These are phyloP conservation scores for Varecia variegata DNA, from an alignment of 2,797 vertebrate species.

Conservation along the genomic window DNA sequence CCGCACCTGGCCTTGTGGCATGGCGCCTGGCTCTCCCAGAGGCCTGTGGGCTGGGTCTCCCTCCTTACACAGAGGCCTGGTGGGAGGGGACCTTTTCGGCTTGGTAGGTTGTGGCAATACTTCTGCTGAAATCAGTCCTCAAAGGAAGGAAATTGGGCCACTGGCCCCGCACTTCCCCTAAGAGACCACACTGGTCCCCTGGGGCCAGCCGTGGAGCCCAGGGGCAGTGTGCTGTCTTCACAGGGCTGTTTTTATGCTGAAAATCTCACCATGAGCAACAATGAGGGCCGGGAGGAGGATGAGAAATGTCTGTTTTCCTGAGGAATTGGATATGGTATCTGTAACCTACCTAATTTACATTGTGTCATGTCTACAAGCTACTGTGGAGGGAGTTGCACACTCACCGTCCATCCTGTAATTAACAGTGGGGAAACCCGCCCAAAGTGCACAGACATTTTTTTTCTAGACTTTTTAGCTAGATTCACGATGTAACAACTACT, in stretches of 20 bases:
- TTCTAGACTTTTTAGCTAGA: not conserved
- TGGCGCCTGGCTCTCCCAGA: not conserved
- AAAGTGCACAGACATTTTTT: not conserved
- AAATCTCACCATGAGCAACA: not conserved
- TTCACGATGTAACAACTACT: not conserved
- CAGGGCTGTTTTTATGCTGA: not conserved
- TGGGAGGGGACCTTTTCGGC: not conserved
- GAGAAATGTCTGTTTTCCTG: not conserved
- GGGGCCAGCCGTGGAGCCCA: not conserved
- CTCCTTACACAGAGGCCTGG: not conserved
- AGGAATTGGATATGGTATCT: not conserved
- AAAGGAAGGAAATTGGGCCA: not conserved
- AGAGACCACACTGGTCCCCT: not conserved
- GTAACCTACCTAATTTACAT: no score
- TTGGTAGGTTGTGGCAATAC: not conserved
- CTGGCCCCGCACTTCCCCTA: not conserved
- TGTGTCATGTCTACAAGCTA: not conserved
- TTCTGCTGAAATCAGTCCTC: not conserved
- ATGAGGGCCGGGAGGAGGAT: not conserved
- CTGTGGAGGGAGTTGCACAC: not conserved
- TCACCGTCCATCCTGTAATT: not conserved
- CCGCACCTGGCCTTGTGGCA: no score
- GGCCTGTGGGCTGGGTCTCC: not conserved
- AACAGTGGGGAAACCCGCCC: not conserved
- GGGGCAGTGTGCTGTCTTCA: not conserved